Conservation (phyloP, 2,797 vertebrate species). For the Oryzias sinensis region DNA sequence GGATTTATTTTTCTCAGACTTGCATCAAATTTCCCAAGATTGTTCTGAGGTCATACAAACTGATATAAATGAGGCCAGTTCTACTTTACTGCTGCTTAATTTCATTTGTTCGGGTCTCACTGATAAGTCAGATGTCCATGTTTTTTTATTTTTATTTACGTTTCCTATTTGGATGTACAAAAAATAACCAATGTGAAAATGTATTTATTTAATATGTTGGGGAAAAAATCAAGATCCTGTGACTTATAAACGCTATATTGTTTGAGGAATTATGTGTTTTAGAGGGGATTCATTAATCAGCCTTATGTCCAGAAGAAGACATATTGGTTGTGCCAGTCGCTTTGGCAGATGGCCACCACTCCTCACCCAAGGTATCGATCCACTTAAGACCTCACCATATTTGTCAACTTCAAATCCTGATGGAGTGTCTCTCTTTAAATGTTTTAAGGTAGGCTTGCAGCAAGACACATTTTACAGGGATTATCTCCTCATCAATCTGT, state of each 20-base stretch:
- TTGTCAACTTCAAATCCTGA: constrained; percentile 81
- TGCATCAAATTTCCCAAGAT: constrained; percentile 63
- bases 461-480: constrained; percentile 64
- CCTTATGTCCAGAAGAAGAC: constrained; percentile 72
- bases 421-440: constrained; percentile 74
- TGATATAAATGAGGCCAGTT: constrained; percentile 46
- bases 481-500: constrained; percentile 70
- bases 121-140: constrained; percentile 4
- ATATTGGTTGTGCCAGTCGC: constrained; percentile 75
- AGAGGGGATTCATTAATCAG: constrained; percentile 62
- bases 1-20: constrained; percentile 72
- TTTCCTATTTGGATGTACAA: constrained; percentile 7
- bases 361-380: constrained; percentile 78
- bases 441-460: constrained; percentile 63
- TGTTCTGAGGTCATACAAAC: constrained; percentile 68
- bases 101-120: constrained; percentile 8
- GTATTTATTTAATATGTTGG: not conserved
- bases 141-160: constrained; percentile 9
- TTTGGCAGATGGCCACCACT: constrained; percentile 77
- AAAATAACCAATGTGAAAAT: constrained; percentile 1
- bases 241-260: constrained; percentile 25
- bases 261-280: constrained; percentile 35
- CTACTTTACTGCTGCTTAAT: constrained; percentile 4
- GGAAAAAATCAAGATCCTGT: not conserved
- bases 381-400: constrained; percentile 74